Conservation (phyloP, 2,797 vertebrate species). For the Pangasius larnaudii region DNA sequence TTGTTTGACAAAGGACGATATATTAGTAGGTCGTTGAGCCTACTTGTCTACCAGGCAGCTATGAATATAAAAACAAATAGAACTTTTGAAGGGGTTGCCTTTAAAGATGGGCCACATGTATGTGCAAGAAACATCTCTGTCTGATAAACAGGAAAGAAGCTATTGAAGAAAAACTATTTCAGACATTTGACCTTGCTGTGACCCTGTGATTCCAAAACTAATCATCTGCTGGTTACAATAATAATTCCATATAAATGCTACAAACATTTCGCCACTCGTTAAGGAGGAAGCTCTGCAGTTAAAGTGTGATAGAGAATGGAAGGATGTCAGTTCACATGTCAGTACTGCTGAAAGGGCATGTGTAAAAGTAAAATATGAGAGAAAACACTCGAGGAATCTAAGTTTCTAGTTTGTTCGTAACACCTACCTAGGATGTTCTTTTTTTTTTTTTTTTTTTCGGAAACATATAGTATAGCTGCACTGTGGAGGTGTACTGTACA, state of each 20-base stretch:
- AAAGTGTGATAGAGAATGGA: neutral
- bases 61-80: neutral
- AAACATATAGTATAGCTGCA: neutral
- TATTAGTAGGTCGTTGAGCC: neutral
- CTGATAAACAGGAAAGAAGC: neutral
- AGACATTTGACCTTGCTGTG: neutral
- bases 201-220: neutral
- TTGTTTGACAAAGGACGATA: neutral
- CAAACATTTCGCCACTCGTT: neutral
- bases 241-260: neutral
- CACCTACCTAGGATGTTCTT: neutral
- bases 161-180: neutral
- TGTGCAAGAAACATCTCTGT: neutral
- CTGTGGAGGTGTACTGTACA: neutral
- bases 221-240: neutral
- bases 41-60: neutral
- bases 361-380: neutral
- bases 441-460: neutral
- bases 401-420: neutral
- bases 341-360: neutral
- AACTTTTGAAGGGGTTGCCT: too few relatives aligned
- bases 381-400: neutral
- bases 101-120: neutral
- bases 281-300: neutral
- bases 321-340: neutral